Base-by-base conservation (phyloP, 2,888 invertebrate species). In the Acrobasis repandana region DNA sequence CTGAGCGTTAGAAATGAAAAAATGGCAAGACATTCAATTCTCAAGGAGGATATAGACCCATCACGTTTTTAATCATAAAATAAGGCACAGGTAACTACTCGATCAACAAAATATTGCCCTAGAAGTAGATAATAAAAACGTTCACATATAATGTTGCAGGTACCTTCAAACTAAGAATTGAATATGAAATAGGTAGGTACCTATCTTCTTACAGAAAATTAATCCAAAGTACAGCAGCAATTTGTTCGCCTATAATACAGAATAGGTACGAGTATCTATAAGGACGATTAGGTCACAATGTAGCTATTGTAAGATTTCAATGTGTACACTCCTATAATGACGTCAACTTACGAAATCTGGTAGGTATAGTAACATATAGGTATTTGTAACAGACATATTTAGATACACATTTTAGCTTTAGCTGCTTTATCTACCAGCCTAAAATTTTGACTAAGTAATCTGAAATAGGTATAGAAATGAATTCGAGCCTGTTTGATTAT, bases 291-390 rank as follows among this genome's bases (percentile, higher is more conserved):
- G 43, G n/a, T 14, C 43, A 38, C 38, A 43, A 43, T 8, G 14
- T 52, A 38, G 36, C 52, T 38, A 54, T 54, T 54, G 36, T 54
- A 54, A 54, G 52, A 54, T 38, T 54, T 54, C 52, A 54, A 38
- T 54, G 36, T 16, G 52, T 38, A 54, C 52, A 54, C 52, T 54
- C 52, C 52, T 54, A 14, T 9, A 28, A 56, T 56, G 46, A 56
- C 56, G 43, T 56, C 56, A 56, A 54, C 36, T 5, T 36, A 52
- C 52, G 34, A 54, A 52, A 51, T 51, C 15, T n/a, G n/a, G 5
- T 14, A 14, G n/a, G 5, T 14, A 14, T 49, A 20, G 49, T 49
- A n/a, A n/a, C n/a, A n/a, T n/a, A n/a, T n/a, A n/a, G n/a, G 15
- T 49, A 9, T 20, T 5, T 43, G 14, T n/a, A 43, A n/a, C 43